Conservation (phyloP, 2,797 vertebrate species). For the Mastacembelus armatus region DNA sequence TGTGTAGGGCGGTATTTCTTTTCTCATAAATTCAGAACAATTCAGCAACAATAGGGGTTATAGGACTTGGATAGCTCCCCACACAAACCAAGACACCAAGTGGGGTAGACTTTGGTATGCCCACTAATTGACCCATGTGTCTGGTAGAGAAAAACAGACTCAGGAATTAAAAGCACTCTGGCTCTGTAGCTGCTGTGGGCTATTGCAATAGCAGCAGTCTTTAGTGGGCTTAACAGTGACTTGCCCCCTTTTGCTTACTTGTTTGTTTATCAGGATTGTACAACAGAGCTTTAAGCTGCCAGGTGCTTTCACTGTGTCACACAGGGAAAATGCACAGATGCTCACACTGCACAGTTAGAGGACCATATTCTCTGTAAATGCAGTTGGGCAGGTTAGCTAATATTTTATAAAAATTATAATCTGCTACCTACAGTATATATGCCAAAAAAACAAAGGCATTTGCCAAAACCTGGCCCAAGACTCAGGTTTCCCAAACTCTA, state of each 20-base stretch:
- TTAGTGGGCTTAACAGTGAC: conserved; percentile 65
- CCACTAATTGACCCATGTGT: conserved; percentile 18
- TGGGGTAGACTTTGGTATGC: conserved; percentile 21
- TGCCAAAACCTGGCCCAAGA: conserved; percentile 12
- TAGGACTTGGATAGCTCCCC: conserved; percentile 40
- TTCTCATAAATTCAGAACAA: conserved; percentile 11
- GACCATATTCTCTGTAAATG: not conserved
- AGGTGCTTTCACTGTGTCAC: conserved; percentile 67
- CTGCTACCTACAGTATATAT: conserved; percentile 13
- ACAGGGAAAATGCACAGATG: conserved; percentile 41
- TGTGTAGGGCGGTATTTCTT: conserved; percentile 26
- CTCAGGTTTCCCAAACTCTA: conserved; percentile 22
- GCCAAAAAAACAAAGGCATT: conserved; percentile 46
- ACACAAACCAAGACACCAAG: conserved; percentile 22
- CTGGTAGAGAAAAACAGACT: conserved; percentile 8
- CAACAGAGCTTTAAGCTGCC: conserved; percentile 51
- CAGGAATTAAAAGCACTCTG: conserved; percentile 24
- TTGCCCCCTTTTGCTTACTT: conserved; percentile 69
- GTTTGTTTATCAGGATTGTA: conserved; percentile 74
- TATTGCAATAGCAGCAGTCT: conserved; percentile 46
- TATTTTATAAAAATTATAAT: conserved; percentile 44
- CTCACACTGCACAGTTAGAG: conserved; percentile 14
- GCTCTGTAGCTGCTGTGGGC: conserved; percentile 17
- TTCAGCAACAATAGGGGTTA: conserved; percentile 27
- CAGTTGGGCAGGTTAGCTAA: conserved; percentile 18